A percentile compares a stretch with the other conserved stretches of the same genome.
These are phyloP conservation scores for Pseudorectes ferrugineus DNA, from an alignment of 2,113 vertebrate genomes.

Conservation along the genomic window DNA sequence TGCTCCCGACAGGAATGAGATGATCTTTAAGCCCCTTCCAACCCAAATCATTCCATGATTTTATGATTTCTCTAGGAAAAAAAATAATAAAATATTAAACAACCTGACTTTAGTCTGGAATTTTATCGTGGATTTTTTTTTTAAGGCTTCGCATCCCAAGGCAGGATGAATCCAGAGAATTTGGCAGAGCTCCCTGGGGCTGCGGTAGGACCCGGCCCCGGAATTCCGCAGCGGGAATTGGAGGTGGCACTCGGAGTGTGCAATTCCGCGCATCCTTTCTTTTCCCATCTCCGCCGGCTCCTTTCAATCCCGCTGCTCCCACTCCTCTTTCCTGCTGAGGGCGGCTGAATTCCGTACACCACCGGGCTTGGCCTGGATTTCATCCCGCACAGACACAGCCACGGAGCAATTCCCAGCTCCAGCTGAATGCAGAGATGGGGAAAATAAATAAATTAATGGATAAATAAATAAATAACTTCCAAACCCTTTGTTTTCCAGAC, in stretches of 20 bases:
- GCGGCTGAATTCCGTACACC: conserved; percentile 29
- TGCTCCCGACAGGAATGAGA: accelerated
- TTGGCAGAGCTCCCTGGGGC: neutral
- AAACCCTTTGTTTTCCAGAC: neutral
- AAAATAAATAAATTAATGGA: neutral
- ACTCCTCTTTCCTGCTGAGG: conserved; percentile 47
- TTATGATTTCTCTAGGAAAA: accelerated
- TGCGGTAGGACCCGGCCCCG: neutral
- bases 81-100: neutral
- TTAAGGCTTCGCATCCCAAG: accelerated
- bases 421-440: neutral
- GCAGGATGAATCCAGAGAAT: neutral
- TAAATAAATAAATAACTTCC: neutral
- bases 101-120: neutral
- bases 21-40: neutral
- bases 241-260: neutral
- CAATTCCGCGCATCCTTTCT: neutral
- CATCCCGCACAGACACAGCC: neutral
- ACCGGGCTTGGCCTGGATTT: conserved; percentile 41
- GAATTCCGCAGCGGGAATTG: neutral
- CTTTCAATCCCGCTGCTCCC: conserved; percentile 46
- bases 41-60: neutral
- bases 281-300: neutral
- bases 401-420: neutral
- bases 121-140: neutral